Conservation (phyloP, 1,140 invertebrate genomes). For the Daktulosphaira vitifoliae region DNA sequence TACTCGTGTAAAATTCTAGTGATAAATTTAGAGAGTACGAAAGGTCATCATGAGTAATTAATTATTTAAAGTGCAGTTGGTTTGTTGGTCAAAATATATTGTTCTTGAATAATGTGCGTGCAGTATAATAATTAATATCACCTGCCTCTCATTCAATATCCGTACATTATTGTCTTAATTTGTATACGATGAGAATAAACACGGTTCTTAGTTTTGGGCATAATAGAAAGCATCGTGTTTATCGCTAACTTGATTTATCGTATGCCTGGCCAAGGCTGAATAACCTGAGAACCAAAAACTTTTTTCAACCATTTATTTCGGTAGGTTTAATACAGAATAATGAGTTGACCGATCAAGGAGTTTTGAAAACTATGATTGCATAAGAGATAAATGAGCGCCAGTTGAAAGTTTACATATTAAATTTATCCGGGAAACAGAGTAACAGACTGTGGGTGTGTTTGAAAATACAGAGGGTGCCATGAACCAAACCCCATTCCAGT, state of each 20-base stretch:
- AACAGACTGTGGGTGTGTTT: neutral
- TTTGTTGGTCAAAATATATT: too few species aligned
- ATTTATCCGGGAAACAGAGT: neutral
- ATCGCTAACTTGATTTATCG: constrained; percentile 20
- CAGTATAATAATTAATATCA: constrained; percentile 12
- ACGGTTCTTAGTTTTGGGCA: neutral
- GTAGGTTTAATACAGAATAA: constrained; percentile 18
- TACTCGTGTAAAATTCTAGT: neutral
- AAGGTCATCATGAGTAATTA: too few species aligned
- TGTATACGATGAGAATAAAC: neutral
- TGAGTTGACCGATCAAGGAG: constrained; percentile 19
- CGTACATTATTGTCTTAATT: constrained; percentile 3
- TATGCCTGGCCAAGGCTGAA: too few species aligned
- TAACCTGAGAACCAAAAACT: constrained; percentile 8
- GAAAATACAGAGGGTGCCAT: neutral
- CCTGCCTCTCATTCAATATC: neutral
- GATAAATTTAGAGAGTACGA: too few species aligned
- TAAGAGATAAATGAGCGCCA: constrained; percentile 15
- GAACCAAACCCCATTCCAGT: neutral
- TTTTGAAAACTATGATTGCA: constrained; percentile 30
- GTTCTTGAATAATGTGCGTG: too few species aligned
- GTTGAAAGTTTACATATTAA: constrained; percentile 32
- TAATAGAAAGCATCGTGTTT: neutral
- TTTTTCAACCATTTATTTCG: constrained; percentile 31
- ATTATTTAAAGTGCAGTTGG: too few species aligned